Conservation (phyloP, 2,113 vertebrate species). For the Tenrec ecaudatus region DNA sequence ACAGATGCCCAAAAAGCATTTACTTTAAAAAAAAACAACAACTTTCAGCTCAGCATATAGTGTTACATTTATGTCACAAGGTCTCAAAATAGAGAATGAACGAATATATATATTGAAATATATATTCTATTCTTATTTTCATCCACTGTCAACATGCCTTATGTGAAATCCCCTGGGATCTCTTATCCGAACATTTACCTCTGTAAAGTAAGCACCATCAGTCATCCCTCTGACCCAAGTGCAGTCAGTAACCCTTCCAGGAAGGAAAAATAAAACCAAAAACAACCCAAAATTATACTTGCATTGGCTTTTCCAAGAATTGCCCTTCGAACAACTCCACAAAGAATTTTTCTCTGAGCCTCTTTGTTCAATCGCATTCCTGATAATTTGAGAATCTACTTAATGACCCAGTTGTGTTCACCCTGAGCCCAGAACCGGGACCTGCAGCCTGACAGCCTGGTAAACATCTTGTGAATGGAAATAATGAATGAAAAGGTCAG, state of each 20-base stretch:
- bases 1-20: slow-evolving; percentile 1
- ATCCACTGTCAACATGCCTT: neutral
- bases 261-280: neutral
- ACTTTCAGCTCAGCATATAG: neutral
- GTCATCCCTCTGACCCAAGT: slow-evolving; percentile 18
- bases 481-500: slow-evolving; percentile 79
- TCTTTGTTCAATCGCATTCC: slow-evolving; percentile 54
- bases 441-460: slow-evolving; percentile 36
- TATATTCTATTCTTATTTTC: slow-evolving; percentile 31
- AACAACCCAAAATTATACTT: neutral
- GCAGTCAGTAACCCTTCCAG: neutral
- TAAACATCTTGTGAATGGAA: slow-evolving; percentile 71
- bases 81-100: neutral
- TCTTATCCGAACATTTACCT: slow-evolving; percentile 22
- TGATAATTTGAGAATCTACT: slow-evolving; percentile 50
- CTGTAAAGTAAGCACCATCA: neutral
- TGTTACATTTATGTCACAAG: neutral
- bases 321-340: slow-evolving; percentile 32
- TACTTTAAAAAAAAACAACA: neutral
- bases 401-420: slow-evolving; percentile 45
- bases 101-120: neutral
- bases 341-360: slow-evolving; percentile 13
- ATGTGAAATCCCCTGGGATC: slow-evolving; percentile 11
- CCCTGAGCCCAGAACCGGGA: slow-evolving; percentile 29
- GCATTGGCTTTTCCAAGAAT: slow-evolving; percentile 47